phyloP scores from a whole-genome alignment of 2,888 invertebrate genomes.

The Aethes cnicana region DNA sequence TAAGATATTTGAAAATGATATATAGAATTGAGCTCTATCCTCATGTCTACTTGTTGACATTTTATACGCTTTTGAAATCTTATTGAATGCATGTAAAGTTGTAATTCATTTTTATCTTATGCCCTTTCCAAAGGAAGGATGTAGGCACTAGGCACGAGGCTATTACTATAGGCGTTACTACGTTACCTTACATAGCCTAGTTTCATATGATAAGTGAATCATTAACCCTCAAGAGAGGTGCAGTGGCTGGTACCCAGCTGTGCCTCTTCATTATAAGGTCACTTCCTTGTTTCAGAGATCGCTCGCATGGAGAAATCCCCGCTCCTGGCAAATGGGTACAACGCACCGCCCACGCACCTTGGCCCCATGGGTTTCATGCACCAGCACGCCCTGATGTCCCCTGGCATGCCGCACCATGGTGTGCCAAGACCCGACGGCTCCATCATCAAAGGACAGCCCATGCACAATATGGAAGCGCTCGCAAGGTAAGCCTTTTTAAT shows the following conservation, averaged over 20 bases:
- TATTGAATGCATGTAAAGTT: too few relatives aligned
- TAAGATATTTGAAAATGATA: too few relatives aligned
- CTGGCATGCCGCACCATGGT: constrained; percentile 92
- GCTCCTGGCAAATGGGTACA: constrained; percentile 95
- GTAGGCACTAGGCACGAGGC: too few relatives aligned
- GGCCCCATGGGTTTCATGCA: constrained; percentile 98
- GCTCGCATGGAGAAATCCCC: constrained; percentile 96
- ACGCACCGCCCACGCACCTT: constrained; percentile 94
- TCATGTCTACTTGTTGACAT: too few relatives aligned
- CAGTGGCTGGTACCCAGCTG: constrained; percentile 30
- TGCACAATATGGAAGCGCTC: constrained; percentile 94
- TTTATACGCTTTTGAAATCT: too few relatives aligned
- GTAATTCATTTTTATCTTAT: too few relatives aligned
- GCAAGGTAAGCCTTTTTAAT: constrained; percentile 84
- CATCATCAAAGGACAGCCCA: constrained; percentile 91
- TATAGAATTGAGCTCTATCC: too few relatives aligned
- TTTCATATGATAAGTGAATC: constrained; percentile 11
- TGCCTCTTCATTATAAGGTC: constrained; percentile 29
- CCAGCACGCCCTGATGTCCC: constrained; percentile 94
- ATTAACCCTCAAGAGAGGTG: constrained; percentile 21
- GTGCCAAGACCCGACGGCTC: constrained; percentile 91
- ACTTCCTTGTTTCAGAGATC: constrained; percentile 85
- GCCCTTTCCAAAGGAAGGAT: too few relatives aligned
- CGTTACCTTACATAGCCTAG: too few relatives aligned
- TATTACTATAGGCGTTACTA: too few relatives aligned